Base-by-base conservation (phyloP, 2,113 vertebrate genomes). In the Epinephelus lanceolatus region DNA sequence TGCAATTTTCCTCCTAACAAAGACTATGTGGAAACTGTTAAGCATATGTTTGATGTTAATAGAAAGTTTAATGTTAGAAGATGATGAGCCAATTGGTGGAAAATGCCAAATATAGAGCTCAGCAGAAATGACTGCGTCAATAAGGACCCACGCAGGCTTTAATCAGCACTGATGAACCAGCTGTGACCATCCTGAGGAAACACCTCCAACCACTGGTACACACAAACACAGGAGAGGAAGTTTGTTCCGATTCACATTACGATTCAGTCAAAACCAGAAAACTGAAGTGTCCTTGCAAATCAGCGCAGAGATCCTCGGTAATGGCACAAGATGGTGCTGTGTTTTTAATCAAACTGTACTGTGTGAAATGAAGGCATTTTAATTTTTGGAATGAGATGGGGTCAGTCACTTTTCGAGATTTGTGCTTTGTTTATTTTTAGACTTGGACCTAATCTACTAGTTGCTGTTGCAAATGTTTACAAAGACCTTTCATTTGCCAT, bases 21-120 rank as follows among this genome's bases (percentile, higher is more conserved):
- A 77, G 70, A 85, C 81, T 61, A 47, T 75, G 15, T 61, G 19
- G 61, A 33, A 73, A 71, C 42, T 53, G 61, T 52, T 45, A 73
- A 83, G 79, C 52, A 75, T 86, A 80, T 86, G 74, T 84, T 88
- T 81, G 70, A 86, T 88, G 67, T 81, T 83, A 81, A 86, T 66
- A 37, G 59, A 68, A 80, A 49, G 77, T 72, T 80, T 45, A 77
- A 78, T 52, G 57, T 73, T 60, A 51, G 52, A 75, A 53, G 60
- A 55, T 17, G 15, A 45, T 23, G 40, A 77, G 61, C 61, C n/a
- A 27, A 87, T 65, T 80, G 86, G 84, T 66, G 62, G 72, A 78
- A 80, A 77, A 73, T 68, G 45, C 33, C 59, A 59, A 78, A 71
- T 56, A 47, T 30, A 13, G 71, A 79, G 71, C 65, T 82, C 78